These are phyloP conservation scores for Nomia melanderi DNA, from an alignment of 1,140 invertebrate genomes.

Conservation along the genomic window DNA sequence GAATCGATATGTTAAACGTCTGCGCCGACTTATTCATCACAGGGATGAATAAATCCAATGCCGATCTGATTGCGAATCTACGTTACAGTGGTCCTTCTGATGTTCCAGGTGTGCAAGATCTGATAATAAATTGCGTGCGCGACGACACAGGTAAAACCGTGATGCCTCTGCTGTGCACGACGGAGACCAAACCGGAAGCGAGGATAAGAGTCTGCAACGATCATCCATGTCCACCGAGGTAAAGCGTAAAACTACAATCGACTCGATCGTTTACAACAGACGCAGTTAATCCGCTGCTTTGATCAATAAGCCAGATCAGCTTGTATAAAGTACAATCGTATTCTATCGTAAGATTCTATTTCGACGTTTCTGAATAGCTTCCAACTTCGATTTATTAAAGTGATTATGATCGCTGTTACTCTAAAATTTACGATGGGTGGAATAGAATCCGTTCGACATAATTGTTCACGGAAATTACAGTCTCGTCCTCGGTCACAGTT, in stretches of 20 bases:
- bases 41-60: not conserved
- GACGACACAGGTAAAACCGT: slow-evolving; percentile 92
- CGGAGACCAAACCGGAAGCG: slow-evolving; percentile 91
- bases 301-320: too few relatives aligned
- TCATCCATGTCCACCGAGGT: slow-evolving; percentile 92
- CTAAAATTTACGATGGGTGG: too few relatives aligned
- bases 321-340: too few relatives aligned
- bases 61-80: not conserved
- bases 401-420: too few relatives aligned
- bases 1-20: slow-evolving; percentile 40
- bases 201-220: slow-evolving; percentile 96
- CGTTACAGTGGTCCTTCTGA: not conserved
- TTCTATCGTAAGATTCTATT: too few relatives aligned
- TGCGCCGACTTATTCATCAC: not conserved
- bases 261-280: too few relatives aligned
- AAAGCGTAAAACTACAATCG: slow-evolving; percentile 14
- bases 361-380: too few relatives aligned
- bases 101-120: slow-evolving; percentile 87
- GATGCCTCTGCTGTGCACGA: slow-evolving; percentile 90
- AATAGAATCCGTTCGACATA: too few relatives aligned
- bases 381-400: too few relatives aligned
- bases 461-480: too few relatives aligned
- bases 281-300: too few relatives aligned
- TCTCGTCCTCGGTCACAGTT: too few relatives aligned
- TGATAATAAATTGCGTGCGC: slow-evolving; percentile 94